These are phyloP conservation scores for Cardiocondyla obscurior DNA, from an alignment of 1,140 invertebrate genomes.

Conservation along the genomic window DNA sequence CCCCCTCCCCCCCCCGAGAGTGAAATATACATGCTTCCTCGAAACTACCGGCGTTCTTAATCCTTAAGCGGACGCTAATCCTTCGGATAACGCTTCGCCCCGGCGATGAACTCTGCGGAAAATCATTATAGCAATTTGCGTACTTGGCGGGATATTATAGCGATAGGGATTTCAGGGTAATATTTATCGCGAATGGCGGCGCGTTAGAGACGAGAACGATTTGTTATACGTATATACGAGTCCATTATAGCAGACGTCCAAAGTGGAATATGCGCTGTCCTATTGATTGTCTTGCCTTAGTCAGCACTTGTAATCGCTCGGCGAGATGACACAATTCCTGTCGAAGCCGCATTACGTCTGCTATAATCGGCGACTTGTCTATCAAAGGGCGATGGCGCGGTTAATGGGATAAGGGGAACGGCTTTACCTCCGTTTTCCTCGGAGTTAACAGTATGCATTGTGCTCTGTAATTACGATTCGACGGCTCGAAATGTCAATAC, in stretches of 20 bases:
- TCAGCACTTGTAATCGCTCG: constrained; percentile 34
- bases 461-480: constrained; percentile 43
- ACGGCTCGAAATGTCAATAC: constrained; percentile 48
- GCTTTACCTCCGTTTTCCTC: constrained; percentile 47
- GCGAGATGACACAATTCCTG: constrained; percentile 43
- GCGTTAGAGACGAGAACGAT: neutral
- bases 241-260: constrained; percentile 30
- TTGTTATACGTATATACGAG: neutral
- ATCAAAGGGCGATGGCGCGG: constrained; percentile 39
- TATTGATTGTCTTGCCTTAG: constrained; percentile 45
- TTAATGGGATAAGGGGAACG: constrained; percentile 48
- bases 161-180: neutral
- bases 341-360: constrained; percentile 43
- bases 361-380: constrained; percentile 49
- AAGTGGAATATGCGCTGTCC: constrained; percentile 1
- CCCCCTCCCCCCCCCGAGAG: no score
- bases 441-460: constrained; percentile 51
- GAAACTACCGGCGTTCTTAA: neutral
- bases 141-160: neutral
- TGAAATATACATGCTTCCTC: neutral
- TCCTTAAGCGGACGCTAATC: neutral
- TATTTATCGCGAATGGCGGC: neutral
- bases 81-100: neutral
- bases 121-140: neutral
- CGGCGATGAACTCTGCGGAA: neutral